phyloP scores from a whole-genome alignment of 2,113 vertebrate genomes.

The Menura novaehollandiae region DNA sequence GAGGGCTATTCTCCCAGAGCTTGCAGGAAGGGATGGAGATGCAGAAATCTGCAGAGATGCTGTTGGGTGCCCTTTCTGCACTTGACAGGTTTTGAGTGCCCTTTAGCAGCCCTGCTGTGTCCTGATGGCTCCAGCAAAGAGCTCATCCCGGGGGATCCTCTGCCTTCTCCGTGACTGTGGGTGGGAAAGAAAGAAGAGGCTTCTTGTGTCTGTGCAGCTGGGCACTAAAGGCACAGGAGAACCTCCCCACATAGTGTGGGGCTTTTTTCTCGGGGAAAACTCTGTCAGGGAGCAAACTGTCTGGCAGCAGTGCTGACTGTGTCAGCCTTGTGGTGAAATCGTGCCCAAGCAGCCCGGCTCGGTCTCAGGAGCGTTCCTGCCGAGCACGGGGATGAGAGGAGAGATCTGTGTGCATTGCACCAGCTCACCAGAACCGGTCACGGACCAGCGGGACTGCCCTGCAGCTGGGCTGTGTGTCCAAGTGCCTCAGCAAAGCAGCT shows the following conservation, averaged over 20 bases:
- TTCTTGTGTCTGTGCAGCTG: accelerated
- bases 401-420: neutral
- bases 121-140: neutral
- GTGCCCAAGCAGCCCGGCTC: neutral
- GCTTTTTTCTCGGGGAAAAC: neutral
- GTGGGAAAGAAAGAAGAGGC: neutral
- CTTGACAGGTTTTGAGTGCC: neutral
- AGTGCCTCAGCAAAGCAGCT: neutral
- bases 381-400: neutral
- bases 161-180: neutral
- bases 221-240: neutral
- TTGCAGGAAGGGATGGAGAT: neutral
- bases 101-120: neutral
- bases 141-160: neutral
- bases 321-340: neutral
- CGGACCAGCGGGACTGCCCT: neutral
- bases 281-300: neutral
- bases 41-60: neutral
- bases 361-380: neutral
- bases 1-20: neutral
- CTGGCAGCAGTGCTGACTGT: neutral
- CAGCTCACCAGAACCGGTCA: neutral
- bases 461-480: neutral
- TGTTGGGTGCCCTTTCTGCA: neutral
- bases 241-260: accelerated